Evolutionary conservation across 2,113 vertebrate genomes (phyloP).

Genomic region (Cyprinodon brontotheroides): DNA sequence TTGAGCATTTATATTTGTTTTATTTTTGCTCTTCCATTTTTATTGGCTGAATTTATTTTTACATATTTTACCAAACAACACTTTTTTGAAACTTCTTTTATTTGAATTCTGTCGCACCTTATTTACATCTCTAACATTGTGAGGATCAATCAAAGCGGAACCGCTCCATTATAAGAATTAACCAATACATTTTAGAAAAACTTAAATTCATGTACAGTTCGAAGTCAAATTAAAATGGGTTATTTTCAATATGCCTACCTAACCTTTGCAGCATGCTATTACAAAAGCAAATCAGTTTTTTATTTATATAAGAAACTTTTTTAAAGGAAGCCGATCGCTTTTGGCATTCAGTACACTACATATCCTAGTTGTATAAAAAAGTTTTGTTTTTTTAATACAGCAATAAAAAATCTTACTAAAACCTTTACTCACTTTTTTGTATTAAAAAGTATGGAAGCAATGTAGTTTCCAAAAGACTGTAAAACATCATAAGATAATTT

Average conservation of each 20-base stretch:
- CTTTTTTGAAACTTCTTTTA: not conserved
- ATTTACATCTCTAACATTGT: not conserved
- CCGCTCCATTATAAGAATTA: not conserved
- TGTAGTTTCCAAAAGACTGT: constrained; percentile 25
- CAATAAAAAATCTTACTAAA: constrained; percentile 11
- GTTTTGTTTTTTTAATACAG: not conserved
- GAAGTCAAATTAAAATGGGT: not conserved
- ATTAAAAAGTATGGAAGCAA: constrained; percentile 1
- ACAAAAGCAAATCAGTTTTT: not conserved
- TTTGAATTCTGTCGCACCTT: not conserved
- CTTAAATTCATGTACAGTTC: not conserved
- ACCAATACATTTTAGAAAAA: not conserved
- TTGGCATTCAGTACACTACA: not conserved
- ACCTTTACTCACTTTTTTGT: not conserved
- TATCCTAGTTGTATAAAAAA: not conserved
- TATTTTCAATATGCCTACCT: not conserved
- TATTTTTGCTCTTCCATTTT: not conserved
- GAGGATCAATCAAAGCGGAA: not conserved
- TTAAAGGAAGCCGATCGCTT: not conserved
- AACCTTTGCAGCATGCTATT: not conserved
- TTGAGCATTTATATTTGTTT: not conserved
- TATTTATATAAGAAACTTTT: not conserved
- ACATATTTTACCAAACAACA: not conserved
- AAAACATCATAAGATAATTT: constrained; percentile 53
- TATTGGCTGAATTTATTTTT: not conserved